These are phyloP conservation scores for Chlorops oryzae DNA, from an alignment of 1,140 invertebrate genomes.

Conservation along the genomic window DNA sequence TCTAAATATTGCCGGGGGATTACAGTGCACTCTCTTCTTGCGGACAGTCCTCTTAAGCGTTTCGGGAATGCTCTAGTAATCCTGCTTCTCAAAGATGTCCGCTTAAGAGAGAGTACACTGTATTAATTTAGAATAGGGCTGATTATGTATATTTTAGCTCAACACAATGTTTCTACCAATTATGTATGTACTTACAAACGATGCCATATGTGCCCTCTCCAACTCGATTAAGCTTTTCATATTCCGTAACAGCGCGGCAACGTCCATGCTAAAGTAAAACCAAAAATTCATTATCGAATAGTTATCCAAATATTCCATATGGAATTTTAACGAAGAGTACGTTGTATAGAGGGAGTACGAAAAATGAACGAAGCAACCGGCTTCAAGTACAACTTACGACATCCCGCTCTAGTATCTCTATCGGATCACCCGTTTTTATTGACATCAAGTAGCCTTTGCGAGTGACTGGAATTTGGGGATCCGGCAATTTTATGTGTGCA, in stretches of 20 bases:
- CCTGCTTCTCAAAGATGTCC: too few species aligned
- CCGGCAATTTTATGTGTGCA: slow-evolving; percentile 48
- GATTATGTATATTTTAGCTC: neutral
- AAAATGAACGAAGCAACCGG: too few species aligned
- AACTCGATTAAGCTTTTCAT: slow-evolving; percentile 93
- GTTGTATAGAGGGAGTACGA: too few species aligned
- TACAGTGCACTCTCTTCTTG: too few species aligned
- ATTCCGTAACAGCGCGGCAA: slow-evolving; percentile 90
- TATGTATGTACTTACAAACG: slow-evolving; percentile 83
- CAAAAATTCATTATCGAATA: slow-evolving; percentile 12
- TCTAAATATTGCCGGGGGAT: too few species aligned
- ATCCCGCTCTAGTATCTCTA: slow-evolving; percentile 80
- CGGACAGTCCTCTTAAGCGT: too few species aligned
- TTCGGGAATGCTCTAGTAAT: too few species aligned
- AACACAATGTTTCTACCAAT: neutral
- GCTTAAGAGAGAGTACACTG: too few species aligned
- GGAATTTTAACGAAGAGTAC: too few species aligned
- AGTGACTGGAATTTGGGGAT: slow-evolving; percentile 68
- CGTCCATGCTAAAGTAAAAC: slow-evolving; percentile 72
- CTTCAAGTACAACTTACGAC: slow-evolving; percentile 47
- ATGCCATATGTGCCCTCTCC: slow-evolving; percentile 98
- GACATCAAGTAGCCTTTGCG: slow-evolving; percentile 75
- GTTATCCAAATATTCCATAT: too few species aligned
- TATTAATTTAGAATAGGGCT: too few species aligned
- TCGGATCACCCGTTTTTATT: slow-evolving; percentile 70